Conservation (phyloP, 2,888 invertebrate genomes). For the Bombyx huttoni region DNA sequence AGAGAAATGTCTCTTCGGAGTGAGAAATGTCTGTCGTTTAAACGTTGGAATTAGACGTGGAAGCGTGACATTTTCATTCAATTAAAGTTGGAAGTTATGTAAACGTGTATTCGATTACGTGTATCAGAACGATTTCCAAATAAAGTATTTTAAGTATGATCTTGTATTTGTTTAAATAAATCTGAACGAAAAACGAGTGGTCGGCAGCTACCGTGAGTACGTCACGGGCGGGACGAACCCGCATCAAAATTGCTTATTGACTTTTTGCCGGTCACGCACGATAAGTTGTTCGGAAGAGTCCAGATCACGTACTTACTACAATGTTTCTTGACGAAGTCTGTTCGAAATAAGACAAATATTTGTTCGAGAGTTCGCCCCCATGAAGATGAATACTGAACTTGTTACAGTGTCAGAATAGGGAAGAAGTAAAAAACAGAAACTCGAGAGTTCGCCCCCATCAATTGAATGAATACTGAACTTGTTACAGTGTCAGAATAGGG, state of each 20-base stretch:
- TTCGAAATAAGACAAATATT: neutral
- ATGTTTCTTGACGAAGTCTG: neutral
- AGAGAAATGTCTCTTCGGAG: neutral
- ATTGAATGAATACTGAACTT: conserved; percentile 10
- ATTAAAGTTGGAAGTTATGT: no score
- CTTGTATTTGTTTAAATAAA: neutral
- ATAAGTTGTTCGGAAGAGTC: neutral
- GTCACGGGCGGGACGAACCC: neutral
- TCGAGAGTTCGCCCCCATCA: conserved; percentile 7
- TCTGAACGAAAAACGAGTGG: neutral
- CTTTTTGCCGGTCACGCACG: conserved; percentile 2
- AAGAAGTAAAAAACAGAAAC: conserved; percentile 25
- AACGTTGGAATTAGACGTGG: neutral
- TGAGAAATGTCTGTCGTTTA: neutral
- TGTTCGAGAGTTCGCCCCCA: neutral
- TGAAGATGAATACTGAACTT: conserved; percentile 9
- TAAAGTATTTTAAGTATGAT: neutral
- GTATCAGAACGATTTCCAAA: no score
- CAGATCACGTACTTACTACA: neutral
- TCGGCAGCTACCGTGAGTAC: neutral
- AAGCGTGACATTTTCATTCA: neutral
- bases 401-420: conserved; percentile 16
- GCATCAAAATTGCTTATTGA: conserved; percentile 1
- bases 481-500: conserved; percentile 16
- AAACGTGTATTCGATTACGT: no score